Evolutionary conservation across 2,113 vertebrate genomes (phyloP).

Genomic region (Indicator maculatus): DNA sequence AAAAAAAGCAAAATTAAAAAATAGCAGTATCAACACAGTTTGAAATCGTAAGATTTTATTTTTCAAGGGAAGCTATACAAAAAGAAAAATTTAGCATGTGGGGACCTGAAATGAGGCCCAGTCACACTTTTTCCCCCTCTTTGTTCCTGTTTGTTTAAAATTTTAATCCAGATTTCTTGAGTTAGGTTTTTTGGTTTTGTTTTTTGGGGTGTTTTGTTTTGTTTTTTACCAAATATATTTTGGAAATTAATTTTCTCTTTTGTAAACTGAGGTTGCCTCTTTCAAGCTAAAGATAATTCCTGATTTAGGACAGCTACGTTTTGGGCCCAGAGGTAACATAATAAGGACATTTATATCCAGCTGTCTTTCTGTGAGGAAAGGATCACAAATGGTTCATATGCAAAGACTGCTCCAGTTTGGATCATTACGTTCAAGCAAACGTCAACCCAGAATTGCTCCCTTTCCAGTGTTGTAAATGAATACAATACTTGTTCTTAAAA

Average conservation of each 20-base stretch:
- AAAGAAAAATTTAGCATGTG: neutral
- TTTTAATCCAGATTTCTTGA: no score
- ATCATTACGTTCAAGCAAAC: neutral
- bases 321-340: neutral
- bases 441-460: neutral
- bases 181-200: no score
- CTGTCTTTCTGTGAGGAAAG: neutral
- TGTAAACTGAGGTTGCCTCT: neutral
- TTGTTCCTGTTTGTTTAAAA: no score
- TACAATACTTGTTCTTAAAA: neutral
- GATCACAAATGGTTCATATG: rapidly evolving
- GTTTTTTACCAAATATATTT: neutral
- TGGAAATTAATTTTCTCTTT: neutral
- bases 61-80: neutral
- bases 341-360: neutral
- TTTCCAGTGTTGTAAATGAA: neutral
- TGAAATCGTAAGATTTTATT: neutral
- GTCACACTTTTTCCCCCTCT: neutral
- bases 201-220: no score
- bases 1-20: neutral
- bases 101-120: neutral
- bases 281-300: neutral
- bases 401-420: neutral
- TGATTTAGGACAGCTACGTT: rapidly evolving
- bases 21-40: neutral